phyloP scores from a whole-genome alignment of 2,797 vertebrate genomes.

The Megaceryle alcyon region DNA sequence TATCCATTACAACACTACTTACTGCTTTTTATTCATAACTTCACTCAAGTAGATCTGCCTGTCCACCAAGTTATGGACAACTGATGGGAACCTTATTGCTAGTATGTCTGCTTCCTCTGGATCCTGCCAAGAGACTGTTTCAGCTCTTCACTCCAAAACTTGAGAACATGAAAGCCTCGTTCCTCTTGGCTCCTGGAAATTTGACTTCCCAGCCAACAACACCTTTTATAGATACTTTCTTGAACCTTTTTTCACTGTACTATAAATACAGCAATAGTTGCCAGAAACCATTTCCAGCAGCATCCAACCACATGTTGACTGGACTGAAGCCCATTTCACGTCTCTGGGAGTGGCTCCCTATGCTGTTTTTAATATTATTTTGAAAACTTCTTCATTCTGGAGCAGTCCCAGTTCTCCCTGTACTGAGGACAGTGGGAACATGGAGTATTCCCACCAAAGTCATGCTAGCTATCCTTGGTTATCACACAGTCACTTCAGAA shows the following conservation, averaged over 20 bases:
- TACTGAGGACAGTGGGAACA: neutral
- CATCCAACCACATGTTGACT: slow-evolving; percentile 78
- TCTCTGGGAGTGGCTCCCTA: slow-evolving; percentile 52
- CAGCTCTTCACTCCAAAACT: slow-evolving; percentile 75
- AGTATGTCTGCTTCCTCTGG: slow-evolving; percentile 68
- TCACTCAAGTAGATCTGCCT: neutral
- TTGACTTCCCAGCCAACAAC: slow-evolving; percentile 76
- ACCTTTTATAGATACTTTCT: slow-evolving; percentile 83
- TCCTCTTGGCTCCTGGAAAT: slow-evolving; percentile 78
- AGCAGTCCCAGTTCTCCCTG: slow-evolving; percentile 9
- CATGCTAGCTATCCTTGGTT: neutral
- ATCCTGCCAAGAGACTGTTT: slow-evolving; percentile 69
- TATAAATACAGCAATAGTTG: slow-evolving; percentile 74
- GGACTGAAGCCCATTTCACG: slow-evolving; percentile 58
- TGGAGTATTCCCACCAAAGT: neutral
- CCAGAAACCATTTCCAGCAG: slow-evolving; percentile 75
- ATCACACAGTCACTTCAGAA: neutral
- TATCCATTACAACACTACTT: neutral
- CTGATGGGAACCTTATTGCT: slow-evolving; percentile 59
- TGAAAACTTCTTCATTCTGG: slow-evolving; percentile 40
- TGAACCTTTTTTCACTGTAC: slow-evolving; percentile 70
- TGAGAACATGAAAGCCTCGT: slow-evolving; percentile 79
- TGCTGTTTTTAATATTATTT: slow-evolving; percentile 47
- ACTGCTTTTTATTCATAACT: neutral
- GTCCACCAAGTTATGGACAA: slow-evolving; percentile 45